phyloP scores from a whole-genome alignment of 2,113 vertebrate genomes.

The Origma solitaria region DNA sequence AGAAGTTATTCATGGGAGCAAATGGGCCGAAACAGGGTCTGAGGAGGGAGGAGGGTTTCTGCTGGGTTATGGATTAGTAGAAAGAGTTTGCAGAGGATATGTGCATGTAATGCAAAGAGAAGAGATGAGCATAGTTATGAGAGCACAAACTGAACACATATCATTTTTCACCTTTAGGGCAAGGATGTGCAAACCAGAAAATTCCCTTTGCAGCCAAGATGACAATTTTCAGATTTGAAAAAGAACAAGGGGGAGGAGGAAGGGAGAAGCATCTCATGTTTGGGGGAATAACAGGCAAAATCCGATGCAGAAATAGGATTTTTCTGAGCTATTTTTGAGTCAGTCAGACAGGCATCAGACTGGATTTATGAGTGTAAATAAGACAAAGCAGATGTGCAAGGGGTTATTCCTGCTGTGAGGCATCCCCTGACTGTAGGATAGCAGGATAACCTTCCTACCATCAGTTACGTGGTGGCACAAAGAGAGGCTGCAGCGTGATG shows the following conservation, averaged over 20 bases:
- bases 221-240: neutral
- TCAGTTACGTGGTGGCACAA: fast-evolving
- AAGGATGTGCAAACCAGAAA: neutral
- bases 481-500: neutral
- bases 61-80: neutral
- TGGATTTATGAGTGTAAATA: neutral
- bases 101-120: neutral
- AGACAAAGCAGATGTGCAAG: neutral
- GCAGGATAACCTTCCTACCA: neutral
- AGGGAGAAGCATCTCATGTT: neutral
- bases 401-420: neutral
- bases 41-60: neutral
- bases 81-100: neutral
- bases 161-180: neutral
- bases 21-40: neutral
- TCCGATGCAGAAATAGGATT: neutral
- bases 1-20: neutral
- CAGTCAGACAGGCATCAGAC: neutral
- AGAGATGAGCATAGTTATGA: neutral
- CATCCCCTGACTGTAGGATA: neutral
- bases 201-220: neutral
- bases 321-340: neutral
- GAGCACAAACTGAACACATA: neutral
- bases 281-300: neutral
- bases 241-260: neutral